Percentiles rank a stretch among this genome's conserved stretches.
Conservation (phyloP, 2,888 invertebrate species). For the Aphodius sticticus region DNA sequence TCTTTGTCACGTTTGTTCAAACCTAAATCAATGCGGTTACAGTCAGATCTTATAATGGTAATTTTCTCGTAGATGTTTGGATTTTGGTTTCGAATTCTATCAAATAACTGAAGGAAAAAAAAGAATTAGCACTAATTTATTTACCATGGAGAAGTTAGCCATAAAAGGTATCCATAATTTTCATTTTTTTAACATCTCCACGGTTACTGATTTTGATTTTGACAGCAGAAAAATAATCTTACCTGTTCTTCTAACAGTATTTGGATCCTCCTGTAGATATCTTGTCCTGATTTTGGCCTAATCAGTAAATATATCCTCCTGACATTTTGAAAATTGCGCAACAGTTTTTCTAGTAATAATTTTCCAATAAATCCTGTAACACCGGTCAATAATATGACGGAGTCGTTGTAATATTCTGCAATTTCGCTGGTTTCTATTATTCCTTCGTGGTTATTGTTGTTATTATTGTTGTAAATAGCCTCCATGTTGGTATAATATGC, state of each 20-base stretch:
- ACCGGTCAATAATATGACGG: constrained; percentile 56
- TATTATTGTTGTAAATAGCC: neutral
- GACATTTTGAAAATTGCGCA: constrained; percentile 54
- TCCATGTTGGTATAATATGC: neutral
- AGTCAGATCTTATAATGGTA: constrained; percentile 63
- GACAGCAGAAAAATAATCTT: constrained; percentile 45
- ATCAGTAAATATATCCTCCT: constrained; percentile 53
- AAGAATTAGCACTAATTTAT: too few relatives aligned
- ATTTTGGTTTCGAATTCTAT: constrained; percentile 58
- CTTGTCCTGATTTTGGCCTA: constrained; percentile 53
- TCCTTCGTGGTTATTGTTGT: constrained; percentile 9
- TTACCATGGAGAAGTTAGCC: too few relatives aligned
- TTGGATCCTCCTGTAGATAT: constrained; percentile 54
- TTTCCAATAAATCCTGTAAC: constrained; percentile 56
- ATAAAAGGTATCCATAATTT: too few relatives aligned
- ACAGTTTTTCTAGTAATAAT: constrained; percentile 53
- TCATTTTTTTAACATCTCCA: too few relatives aligned
- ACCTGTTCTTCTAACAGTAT: constrained; percentile 70
- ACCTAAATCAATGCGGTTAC: constrained; percentile 60
- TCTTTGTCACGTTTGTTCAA: constrained; percentile 60
- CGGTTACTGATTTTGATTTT: constrained; percentile 35
- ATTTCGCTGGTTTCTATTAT: constrained; percentile 49
- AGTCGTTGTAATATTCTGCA: constrained; percentile 49
- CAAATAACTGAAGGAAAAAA: constrained; percentile 59
- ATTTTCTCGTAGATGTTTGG: constrained; percentile 62